Evolutionary conservation across 2,888 invertebrate species (phyloP), one percentile per base, ranked within the genome.

Genomic region (Galerucella calmariensis): DNA sequence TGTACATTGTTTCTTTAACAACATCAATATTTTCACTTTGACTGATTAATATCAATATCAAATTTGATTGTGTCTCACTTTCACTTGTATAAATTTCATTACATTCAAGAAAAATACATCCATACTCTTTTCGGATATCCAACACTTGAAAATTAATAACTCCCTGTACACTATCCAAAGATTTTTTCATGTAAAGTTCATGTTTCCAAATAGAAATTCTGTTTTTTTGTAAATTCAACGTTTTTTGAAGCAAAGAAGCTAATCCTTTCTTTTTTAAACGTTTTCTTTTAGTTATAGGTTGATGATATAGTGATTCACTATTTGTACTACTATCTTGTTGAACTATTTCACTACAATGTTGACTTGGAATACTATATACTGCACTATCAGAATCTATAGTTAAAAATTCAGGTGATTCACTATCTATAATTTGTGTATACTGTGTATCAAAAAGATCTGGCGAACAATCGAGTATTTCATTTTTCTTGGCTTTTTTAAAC

Each of bases 191-290:
- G 84, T 86, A 90, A 74, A 86, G 84, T 82, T 91, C 90, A 80
- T 91, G 90, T 83, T 89, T 88, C 90, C 90, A 90, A 69, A 91
- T 85, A 46, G 88, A 88, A 69, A 88, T 76, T 76, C 85, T 87
- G 0, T 88, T 87, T 72, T 85, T 88, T 82, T 89, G 89, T 82
- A 89, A 88, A 83, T 88, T 88, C 76, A 90, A 78, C 12, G 89
- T 82, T 56, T 80, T 83, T 79, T 88, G 86, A 24, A 91, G 80
- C 53, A 89, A 85, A 75, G 84, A 83, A 41, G 89, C 89, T 48
- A 90, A 75, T 1, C 90, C 89, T 78, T 88, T 88, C 79, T 89
- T 90, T 83, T 89, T 90, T 77, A 88, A 89, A 68, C 84, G 87
- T 78, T 82, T 85, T 70, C 78, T 82, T 63, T 78, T 82, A 61